Evolutionary conservation across 1,140 invertebrate species (phyloP), one percentile per base, ranked within the genome.

Genomic region (Mactra quadrangularis): DNA sequence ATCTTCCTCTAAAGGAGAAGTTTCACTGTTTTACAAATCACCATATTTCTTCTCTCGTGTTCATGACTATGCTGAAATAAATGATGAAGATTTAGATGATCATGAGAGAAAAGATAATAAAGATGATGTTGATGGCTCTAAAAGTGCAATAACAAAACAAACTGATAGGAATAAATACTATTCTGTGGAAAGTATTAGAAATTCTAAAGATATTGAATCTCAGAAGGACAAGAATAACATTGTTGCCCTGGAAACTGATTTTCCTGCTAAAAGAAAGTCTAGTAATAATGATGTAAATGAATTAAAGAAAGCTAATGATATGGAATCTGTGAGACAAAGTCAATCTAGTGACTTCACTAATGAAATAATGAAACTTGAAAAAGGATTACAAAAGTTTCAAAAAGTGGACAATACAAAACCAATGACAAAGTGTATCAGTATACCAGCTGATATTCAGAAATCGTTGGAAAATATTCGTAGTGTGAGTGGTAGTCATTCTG

Each of bases 351-450:
- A 78, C 66, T 79, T 78, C 33, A 45, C 70, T 17, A 64, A 25
- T 41, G 76, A 81, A 45, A 85, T 85, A n/a, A 50, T 71, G 31
- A 81, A 81, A 57, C 71, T 85, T 22, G 83, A 85, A 53, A 55
- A 85, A 27, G 66, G 68, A 7, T 64, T 85, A 33, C 52, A 74
- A 55, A 64, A 38, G 35, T 38, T 55, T 29, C 19, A 70, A 47
- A 9, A 35, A 19, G n/a, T n/a, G 33, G 66, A 66, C 25, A 59
- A 31, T 41, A 25, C n/a, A n/a, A 74, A 71, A 45, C 47, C 70
- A 47, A 91, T 91, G 87, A 86, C 86, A 13, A 91, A 91, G 81
- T 91, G 90, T 83, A 77, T 91, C 53, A 91, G 90, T 86, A 88
- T 91, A 29, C 90, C 90, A 1, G 89, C 88, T 22, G 90, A 91